Percentiles rank a stretch among this genome's conserved stretches.
Evolutionary conservation across 2,797 vertebrate species (phyloP).

Genomic region (Benthosema pterotum): DNA sequence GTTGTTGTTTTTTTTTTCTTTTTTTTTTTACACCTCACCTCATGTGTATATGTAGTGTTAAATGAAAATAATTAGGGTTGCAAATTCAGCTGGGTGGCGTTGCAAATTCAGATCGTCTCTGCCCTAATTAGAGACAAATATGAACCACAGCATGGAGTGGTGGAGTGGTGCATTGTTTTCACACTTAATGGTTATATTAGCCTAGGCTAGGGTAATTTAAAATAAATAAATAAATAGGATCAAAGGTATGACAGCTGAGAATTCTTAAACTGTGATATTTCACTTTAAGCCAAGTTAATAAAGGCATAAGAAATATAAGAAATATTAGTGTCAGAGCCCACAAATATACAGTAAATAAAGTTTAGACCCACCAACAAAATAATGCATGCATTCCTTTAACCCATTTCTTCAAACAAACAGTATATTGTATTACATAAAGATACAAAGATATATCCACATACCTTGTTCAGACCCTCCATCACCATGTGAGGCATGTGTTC

Average conservation of each 20-base stretch:
- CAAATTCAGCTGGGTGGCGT: too few relatives aligned
- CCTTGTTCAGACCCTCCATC: constrained; percentile 98
- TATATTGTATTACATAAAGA: constrained; percentile 18
- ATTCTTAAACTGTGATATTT: constrained; percentile 14
- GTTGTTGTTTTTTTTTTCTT: too few relatives aligned
- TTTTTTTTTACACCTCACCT: too few relatives aligned
- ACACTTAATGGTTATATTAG: too few relatives aligned
- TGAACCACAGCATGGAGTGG: too few relatives aligned
- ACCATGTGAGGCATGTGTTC: constrained; percentile 98
- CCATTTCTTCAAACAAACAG: neutral
- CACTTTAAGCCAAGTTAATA: constrained; percentile 16
- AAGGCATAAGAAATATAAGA: constrained; percentile 9
- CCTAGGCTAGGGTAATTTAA: too few relatives aligned
- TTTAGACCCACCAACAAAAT: constrained; percentile 5
- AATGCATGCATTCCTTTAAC: constrained; percentile 15
- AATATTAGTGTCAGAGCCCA: constrained; percentile 7
- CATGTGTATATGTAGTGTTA: too few relatives aligned
- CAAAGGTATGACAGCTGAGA: neutral
- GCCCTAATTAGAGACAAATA: too few relatives aligned
- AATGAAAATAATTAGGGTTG: too few relatives aligned
- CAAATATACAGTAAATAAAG: neutral
- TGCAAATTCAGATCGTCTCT: too few relatives aligned
- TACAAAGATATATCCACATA: constrained; percentile 47
- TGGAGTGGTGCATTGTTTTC: too few relatives aligned
- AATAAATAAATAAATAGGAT: too few relatives aligned